Evolutionary conservation across 2,888 invertebrate genomes (phyloP).

Genomic region (Drosophila paranaensis): DNA sequence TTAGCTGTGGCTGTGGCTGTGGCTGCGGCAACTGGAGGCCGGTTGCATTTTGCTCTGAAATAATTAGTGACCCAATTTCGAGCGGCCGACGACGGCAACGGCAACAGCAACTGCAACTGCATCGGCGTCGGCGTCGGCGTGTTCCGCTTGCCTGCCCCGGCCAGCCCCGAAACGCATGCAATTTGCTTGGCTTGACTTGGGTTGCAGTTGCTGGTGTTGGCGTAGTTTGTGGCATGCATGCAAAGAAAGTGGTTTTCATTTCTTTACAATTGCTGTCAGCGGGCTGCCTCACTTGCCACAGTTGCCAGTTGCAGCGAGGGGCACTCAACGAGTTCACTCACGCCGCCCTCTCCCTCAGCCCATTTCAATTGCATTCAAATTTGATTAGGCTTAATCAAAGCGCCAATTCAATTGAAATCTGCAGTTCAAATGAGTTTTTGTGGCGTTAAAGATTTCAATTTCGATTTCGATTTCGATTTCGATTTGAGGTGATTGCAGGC

Average conservation of each 20-base stretch:
- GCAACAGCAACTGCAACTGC: not conserved
- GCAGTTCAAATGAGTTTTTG: conserved; percentile 64
- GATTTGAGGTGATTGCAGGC: conserved; percentile 2
- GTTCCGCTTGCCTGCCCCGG: conserved; percentile 70
- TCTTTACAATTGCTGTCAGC: conserved; percentile 74
- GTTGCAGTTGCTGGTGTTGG: conserved; percentile 67
- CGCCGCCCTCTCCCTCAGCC: conserved; percentile 42
- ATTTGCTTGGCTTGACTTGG: conserved; percentile 68
- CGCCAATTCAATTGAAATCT: not conserved
- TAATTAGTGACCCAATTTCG: conserved; percentile 80
- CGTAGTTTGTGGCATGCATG: conserved; percentile 77
- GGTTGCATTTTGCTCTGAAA: conserved; percentile 80
- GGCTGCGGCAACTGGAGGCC: conserved; percentile 50
- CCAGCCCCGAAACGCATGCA: conserved; percentile 67
- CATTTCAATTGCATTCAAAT: conserved; percentile 52
- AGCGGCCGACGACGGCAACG: conserved; percentile 48
- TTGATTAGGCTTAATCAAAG: conserved; percentile 38
- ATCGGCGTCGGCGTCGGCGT: conserved; percentile 24
- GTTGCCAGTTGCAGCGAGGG: conserved; percentile 40
- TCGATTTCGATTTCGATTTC: not conserved
- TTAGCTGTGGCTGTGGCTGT: conserved; percentile 51
- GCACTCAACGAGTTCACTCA: conserved; percentile 21
- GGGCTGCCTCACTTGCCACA: conserved; percentile 55
- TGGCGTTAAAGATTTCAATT: conserved; percentile 43
- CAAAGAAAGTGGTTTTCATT: conserved; percentile 84